phyloP scores from a whole-genome alignment of 2,113 vertebrate species.

The Sinocyclocheilus grahami region DNA sequence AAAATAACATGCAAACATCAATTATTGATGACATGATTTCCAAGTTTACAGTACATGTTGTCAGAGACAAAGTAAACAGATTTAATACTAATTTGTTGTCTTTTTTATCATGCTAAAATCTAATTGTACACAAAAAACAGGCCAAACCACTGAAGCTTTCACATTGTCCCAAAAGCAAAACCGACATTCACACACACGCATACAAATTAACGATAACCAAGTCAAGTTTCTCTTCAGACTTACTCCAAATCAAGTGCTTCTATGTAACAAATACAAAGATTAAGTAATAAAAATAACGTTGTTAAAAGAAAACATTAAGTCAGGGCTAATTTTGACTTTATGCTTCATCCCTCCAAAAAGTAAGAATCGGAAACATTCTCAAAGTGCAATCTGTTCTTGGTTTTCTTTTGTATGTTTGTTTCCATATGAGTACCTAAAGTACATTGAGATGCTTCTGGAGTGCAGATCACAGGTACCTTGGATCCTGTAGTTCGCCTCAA shows the following conservation, averaged over 20 bases:
- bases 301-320: conserved; percentile 67
- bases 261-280: conserved; percentile 33
- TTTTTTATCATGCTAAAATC: conserved; percentile 50
- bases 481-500: conserved; percentile 32
- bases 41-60: conserved; percentile 69
- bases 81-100: neutral
- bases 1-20: conserved; percentile 38
- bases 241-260: conserved; percentile 30
- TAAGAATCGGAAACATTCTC: conserved; percentile 67
- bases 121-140: conserved; percentile 38
- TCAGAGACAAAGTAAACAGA: conserved; percentile 40
- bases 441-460: conserved; percentile 31
- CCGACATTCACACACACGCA: conserved; percentile 28
- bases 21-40: conserved; percentile 59
- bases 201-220: conserved; percentile 41
- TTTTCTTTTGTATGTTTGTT: conserved; percentile 29
- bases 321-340: conserved; percentile 64
- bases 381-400: conserved; percentile 74
- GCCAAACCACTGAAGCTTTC: conserved; percentile 43
- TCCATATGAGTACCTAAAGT: conserved; percentile 36
- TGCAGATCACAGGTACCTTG: conserved; percentile 32
- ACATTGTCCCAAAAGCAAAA: conserved; percentile 39
- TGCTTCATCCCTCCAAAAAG: conserved; percentile 67
- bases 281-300: conserved; percentile 42
- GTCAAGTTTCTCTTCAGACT: conserved; percentile 43